Base-by-base conservation (phyloP, 2,113 vertebrate species). In the Phalacrocorax pelagicus region DNA sequence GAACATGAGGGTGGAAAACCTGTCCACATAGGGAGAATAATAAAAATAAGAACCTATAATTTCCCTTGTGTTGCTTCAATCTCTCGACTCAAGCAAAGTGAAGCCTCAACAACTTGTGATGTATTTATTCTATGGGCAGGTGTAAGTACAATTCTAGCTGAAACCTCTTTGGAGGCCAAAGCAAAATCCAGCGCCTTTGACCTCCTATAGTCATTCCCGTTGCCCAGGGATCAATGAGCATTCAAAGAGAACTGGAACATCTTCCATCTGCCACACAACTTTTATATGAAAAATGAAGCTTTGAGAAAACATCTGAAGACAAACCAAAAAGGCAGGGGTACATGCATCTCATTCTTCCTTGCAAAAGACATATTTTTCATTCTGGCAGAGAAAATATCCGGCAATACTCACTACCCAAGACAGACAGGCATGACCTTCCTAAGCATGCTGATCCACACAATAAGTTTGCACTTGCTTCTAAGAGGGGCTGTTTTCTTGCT, bases 201-300 rank as follows among this genome's bases (percentile, higher is more conserved):
- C 23, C 14, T 82, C 59, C 63, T 55, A 6, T 2, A 55, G 29
- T 3, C 57, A 54, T 19, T 86, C 47, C n/a, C 32, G 46, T 9
- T 1, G 0, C 11, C 22, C 40, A 0, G 7, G 58, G 13, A 86
- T 55, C 44, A 49, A 49, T 2, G 23, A 26, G 15, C 36, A 54
- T 54, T 57, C 54, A 69, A 72, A 92, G 38, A 3, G 36, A 86
- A 17, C 38, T 52, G 36, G 65, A 89, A 34, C 30, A 66, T 34
- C 70, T 52, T 44, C 30, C 34, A 36, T 22, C 44, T 42, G 58
- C 51, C 47, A 26, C 4, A 42, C 10, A 57, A 55, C 47, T 49
- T 52, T 10, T 27, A 24, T 32, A 24, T 2, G 11, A 88, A 81
- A 73, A 67, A 17, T 52, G 62, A 66, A 88, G 32, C 21, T 84